Percentiles rank a stretch among this genome's conserved stretches.
phyloP scores from a whole-genome alignment of 1,140 invertebrate species.

The Cydia strobilella region DNA sequence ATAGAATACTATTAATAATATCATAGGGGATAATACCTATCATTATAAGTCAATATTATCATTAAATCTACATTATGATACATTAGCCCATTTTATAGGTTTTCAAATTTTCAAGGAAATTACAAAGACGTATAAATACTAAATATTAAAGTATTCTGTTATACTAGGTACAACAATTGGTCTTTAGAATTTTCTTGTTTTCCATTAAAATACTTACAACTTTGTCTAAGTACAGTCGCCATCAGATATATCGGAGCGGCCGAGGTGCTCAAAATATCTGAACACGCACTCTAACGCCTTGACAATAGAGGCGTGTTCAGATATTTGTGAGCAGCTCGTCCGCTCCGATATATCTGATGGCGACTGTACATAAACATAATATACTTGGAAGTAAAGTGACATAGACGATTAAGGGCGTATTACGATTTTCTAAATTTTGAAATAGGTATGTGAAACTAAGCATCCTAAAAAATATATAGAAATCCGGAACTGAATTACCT shows the following conservation, averaged over 20 bases:
- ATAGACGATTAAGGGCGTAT: background rate
- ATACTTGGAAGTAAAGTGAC: background rate
- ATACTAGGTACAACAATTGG: slow-evolving; percentile 8
- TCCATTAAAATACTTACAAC: slow-evolving; percentile 6
- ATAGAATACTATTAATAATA: background rate
- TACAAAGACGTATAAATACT: slow-evolving; percentile 10
- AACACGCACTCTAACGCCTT: no score
- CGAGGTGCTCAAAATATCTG: no score
- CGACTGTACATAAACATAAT: background rate
- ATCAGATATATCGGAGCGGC: no score
- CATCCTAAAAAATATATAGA: background rate
- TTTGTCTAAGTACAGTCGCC: slow-evolving; percentile 17
- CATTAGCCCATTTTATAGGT: background rate
- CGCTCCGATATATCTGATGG: no score
- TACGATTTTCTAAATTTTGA: no score
- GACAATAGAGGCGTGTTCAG: no score
- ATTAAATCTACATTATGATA: background rate
- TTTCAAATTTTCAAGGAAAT: background rate
- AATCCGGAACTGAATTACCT: background rate
- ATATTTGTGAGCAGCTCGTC: no score
- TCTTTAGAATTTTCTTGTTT: slow-evolving; percentile 14
- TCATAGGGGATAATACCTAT: slow-evolving; percentile 2
- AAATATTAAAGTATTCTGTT: background rate
- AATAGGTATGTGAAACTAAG: background rate
- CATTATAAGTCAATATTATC: background rate